Evolutionary conservation across 2,113 vertebrate species (phyloP), one percentile per base, ranked within the genome.

Genomic region (Chionomys nivalis): DNA sequence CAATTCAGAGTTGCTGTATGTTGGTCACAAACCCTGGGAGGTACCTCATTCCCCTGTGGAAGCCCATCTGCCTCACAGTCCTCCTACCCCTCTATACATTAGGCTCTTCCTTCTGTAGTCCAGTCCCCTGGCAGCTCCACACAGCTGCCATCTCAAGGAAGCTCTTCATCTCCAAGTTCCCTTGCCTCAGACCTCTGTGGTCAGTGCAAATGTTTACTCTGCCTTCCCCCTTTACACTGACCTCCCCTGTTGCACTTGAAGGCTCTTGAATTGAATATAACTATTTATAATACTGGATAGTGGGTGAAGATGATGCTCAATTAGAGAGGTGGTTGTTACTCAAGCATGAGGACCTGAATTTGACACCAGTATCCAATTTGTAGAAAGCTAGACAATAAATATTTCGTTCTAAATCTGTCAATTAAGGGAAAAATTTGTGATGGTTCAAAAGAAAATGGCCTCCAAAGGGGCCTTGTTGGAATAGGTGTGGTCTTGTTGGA

Each of bases 111-210:
- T n/a, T 26, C 33, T 61, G 23, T 12, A 70, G 0, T 14, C 1
- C 0, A 13, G 3, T 1, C 0, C 2, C 1, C 86, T 63, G 21
- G 10, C 36, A 93, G 0, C 24, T 12, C 36, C 5, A 36, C 13
- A 47, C 1, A 28, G 3, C 36, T 31, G 5, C n/a, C 52, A 39
- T 13, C 2, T 93, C 33, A 28, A 8, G 39, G 33, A 94, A 0
- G 0, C 61, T 66, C 42, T 33, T 47, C 33, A 11, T 75, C 33
- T 93, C 44, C 8, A 28, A 12, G 42, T 81, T 2, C 47, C 6
- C 10, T 14, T 0, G 66, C 31, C 58, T 77, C 33, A 91, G 8
- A 86, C 21, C 58, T 58, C 28, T 31, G 14, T 1, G 21, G 5
- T 86, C 44, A 5, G 17, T 47, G 39, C 33, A 52, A 83, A 88